Base-by-base conservation (phyloP, 2,888 invertebrate species). In the Gibbula magus region DNA sequence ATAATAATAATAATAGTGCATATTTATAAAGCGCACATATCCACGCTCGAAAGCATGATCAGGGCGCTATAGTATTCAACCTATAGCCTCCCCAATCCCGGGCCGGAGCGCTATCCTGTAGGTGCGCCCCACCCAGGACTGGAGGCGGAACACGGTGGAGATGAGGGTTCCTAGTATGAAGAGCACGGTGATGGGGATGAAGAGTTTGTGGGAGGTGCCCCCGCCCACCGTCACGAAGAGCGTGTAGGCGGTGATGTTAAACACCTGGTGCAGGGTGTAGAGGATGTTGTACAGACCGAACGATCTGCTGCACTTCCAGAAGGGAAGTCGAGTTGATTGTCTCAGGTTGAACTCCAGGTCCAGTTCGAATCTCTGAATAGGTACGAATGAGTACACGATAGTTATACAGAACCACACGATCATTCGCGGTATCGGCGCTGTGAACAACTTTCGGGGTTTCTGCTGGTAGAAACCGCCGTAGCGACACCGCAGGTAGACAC, bases 361-460 rank as follows among this genome's bases (percentile, higher is more conserved):
- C 32, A 75, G 52, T 54, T 75, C 75, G 53, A 75, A 75, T 53
- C 75, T 75, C 54, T 75, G 75, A 22, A 75, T 35, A 2, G 75
- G 75, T 7, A 75, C 75, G 29, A 75, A 53, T n/a, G 75, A 75
- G 35, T 75, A 75, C 29, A 75, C 53, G 10, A 53, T 20, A 16
- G 75, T 52, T n/a, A 75, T 75, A 29, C 53, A 75, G 35, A 75
- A 29, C 75, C 75, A 75, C 35, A 75, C 75, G 29, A 75, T 53
- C 25, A 52, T 29, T 18, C 53, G 52, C n/a, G 53, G 53, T 25
- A 54, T 5, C 35, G 18, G 53, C 7, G 53, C 25, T 7, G 52
- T 75, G 75, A 75, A 75, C 10, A 75, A 29, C 20, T 32, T 52
- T 16, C 32, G 54, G 16, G 75, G 54, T 35, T 52, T 75, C 53